phyloP scores from a whole-genome alignment of 2,888 invertebrate genomes.

The Arrhopalites spinosus region DNA sequence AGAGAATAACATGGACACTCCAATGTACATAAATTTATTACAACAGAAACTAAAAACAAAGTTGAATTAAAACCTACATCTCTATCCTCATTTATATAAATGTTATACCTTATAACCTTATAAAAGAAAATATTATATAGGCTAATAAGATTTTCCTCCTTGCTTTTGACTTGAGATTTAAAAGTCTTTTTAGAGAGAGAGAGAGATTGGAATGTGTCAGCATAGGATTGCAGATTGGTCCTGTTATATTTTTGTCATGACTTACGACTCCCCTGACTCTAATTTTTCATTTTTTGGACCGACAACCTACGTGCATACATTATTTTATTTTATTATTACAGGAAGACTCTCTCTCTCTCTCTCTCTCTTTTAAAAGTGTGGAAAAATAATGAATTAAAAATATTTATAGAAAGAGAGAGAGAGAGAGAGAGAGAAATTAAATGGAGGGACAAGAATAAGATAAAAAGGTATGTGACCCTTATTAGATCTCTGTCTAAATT shows the following conservation, averaged over 20 bases:
- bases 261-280: conserved; percentile 33
- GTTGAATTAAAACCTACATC: too few relatives aligned
- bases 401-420: neutral
- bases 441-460: neutral
- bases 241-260: conserved; percentile 18
- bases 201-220: neutral
- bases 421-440: neutral
- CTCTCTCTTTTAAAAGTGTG: neutral
- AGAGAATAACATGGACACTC: too few relatives aligned
- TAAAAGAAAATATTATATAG: too few relatives aligned
- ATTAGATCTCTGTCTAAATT: conserved; percentile 1
- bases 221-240: neutral
- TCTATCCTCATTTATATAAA: neutral
- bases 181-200: neutral
- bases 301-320: conserved; percentile 4
- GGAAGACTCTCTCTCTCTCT: neutral
- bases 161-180: neutral
- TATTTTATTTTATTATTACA: neutral
- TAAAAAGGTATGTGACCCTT: neutral
- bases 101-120: too few relatives aligned
- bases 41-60: too few relatives aligned
- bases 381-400: neutral
- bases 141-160: neutral
- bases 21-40: too few relatives aligned
- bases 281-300: conserved; percentile 30